Conservation (phyloP, 2,888 invertebrate genomes). For the Callosobruchus maculatus region DNA sequence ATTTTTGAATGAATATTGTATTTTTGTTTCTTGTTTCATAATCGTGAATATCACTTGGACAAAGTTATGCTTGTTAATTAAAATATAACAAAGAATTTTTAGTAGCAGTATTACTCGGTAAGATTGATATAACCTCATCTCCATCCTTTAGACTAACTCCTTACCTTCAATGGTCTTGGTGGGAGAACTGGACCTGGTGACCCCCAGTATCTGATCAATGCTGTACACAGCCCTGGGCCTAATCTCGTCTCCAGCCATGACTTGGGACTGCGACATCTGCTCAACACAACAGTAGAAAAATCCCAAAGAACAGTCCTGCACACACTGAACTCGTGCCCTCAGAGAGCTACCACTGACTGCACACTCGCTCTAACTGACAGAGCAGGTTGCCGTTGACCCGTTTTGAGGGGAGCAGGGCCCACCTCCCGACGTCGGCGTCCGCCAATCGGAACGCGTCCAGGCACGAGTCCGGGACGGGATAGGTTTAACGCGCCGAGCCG, state of each 20-base stretch:
- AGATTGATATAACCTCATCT: too few relatives aligned
- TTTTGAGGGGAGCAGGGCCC: neutral
- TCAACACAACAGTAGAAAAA: neutral
- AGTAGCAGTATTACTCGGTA: too few relatives aligned
- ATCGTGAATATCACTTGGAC: too few relatives aligned
- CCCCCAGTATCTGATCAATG: conserved; percentile 50
- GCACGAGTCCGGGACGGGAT: neutral
- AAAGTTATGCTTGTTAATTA: too few relatives aligned
- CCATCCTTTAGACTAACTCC: neutral
- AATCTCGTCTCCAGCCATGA: conserved; percentile 32
- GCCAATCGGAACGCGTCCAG: conserved; percentile 13
- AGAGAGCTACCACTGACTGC: neutral
- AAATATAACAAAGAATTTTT: too few relatives aligned
- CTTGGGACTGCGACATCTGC: conserved; percentile 32
- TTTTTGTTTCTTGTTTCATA: too few relatives aligned
- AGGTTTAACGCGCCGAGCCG: conserved; percentile 39
- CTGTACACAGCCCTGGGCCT: conserved; percentile 47
- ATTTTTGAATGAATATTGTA: too few relatives aligned
- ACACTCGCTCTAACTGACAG: conserved; percentile 28
- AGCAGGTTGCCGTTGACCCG: neutral
- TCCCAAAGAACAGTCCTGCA: conserved; percentile 8
- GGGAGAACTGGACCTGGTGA: conserved; percentile 28
- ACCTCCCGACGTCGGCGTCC: conserved; percentile 5
- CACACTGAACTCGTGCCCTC: neutral
- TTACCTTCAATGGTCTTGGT: conserved; percentile 37